phyloP scores from a whole-genome alignment of 2,113 vertebrate species.

The Miniopterus natalensis region DNA sequence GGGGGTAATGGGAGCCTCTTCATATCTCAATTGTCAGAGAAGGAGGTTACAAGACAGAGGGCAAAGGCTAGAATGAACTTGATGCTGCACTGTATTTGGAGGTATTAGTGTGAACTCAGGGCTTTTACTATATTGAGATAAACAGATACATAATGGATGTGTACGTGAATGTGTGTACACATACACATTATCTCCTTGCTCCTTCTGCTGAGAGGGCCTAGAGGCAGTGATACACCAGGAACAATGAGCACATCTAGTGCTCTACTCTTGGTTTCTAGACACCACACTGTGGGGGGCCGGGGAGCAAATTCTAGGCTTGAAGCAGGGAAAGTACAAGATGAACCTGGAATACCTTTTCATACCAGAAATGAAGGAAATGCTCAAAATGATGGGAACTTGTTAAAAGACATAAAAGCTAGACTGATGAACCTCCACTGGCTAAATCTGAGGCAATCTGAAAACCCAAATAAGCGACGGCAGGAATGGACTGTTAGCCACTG shows the following conservation, averaged over 20 bases:
- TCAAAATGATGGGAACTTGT: neutral
- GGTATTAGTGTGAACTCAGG: neutral
- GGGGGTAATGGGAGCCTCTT: neutral
- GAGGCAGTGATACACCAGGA: neutral
- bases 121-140: neutral
- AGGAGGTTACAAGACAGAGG: neutral
- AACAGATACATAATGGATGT: neutral
- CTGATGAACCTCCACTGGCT: neutral
- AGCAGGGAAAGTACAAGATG: neutral
- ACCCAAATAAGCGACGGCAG: neutral
- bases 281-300: neutral
- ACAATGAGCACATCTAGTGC: neutral
- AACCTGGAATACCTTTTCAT: neutral
- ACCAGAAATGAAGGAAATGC: neutral
- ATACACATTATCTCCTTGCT: neutral
- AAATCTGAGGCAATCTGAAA: neutral
- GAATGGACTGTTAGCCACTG: neutral
- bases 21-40: neutral
- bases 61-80: neutral
- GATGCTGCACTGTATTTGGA: neutral
- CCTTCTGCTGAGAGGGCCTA: neutral
- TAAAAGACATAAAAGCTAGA: neutral
- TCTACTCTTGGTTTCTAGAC: neutral
- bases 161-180: fast-evolving
- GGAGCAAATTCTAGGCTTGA: neutral